A percentile compares a stretch with the other conserved stretches of the same genome.
Conservation (phyloP, 2,113 vertebrate species). For the Mormyrus iriodes region DNA sequence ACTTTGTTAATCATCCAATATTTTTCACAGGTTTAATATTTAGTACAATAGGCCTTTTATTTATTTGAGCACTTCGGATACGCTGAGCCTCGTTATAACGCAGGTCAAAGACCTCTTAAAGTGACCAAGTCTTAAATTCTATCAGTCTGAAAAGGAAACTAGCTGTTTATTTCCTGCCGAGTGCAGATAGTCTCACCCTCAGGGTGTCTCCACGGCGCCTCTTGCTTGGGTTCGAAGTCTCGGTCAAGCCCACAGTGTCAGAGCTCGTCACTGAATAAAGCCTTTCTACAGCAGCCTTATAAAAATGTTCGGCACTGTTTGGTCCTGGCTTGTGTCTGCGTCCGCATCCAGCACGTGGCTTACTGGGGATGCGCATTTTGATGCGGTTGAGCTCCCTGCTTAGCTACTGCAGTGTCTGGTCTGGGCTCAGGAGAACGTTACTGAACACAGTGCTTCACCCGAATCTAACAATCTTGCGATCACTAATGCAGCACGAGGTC, state of each 20-base stretch:
- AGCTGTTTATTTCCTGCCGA: neutral
- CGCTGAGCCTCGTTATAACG: neutral
- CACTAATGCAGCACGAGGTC: neutral
- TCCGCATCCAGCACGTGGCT: neutral
- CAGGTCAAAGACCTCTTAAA: constrained; percentile 8
- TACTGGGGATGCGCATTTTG: neutral
- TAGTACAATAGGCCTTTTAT: constrained; percentile 28
- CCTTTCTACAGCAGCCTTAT: neutral
- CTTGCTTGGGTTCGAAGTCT: neutral
- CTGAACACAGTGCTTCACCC: neutral
- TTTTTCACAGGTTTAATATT: constrained; percentile 34
- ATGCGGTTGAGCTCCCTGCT: too few relatives aligned
- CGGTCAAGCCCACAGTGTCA: neutral
- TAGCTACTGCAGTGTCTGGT: neutral
- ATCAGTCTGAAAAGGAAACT: constrained; percentile 9
- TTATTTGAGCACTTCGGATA: constrained; percentile 25
- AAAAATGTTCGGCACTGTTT: neutral
- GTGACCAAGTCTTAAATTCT: neutral
- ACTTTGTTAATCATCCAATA: constrained; percentile 36
- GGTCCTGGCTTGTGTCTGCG: neutral
- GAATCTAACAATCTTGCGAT: neutral
- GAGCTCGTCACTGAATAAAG: neutral
- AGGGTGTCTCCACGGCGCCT: neutral
- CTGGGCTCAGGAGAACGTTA: neutral
- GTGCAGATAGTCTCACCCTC: neutral